These are phyloP conservation scores for Dipodomys ordii DNA, from an alignment of 2,113 vertebrate genomes.

Conservation along the genomic window DNA sequence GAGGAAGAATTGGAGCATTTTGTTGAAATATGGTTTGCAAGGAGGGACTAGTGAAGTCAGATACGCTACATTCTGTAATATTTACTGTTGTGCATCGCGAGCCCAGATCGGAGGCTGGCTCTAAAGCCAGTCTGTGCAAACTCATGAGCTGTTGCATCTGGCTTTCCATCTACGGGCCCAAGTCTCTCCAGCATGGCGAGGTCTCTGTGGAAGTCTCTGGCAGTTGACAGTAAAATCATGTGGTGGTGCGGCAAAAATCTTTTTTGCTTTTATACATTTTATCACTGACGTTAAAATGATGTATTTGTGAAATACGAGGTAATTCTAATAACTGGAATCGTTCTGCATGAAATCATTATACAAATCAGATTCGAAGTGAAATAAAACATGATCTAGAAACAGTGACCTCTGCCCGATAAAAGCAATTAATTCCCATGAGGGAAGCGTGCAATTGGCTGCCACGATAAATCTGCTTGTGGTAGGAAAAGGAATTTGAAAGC, in stretches of 20 bases:
- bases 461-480: constrained; percentile 28
- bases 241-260: neutral
- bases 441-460: neutral
- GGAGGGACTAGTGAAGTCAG: neutral
- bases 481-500: neutral
- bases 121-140: neutral
- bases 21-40: neutral
- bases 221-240: neutral
- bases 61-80: neutral
- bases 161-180: neutral
- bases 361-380: constrained; percentile 9
- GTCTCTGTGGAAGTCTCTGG: neutral
- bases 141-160: neutral
- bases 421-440: neutral
- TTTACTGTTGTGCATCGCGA: neutral
- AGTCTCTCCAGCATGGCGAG: too few relatives aligned
- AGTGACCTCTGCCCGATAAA: constrained; percentile 10
- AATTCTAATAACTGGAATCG: constrained; percentile 1
- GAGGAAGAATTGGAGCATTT: neutral
- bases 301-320: neutral
- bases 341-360: constrained; percentile 17
- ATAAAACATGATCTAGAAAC: constrained; percentile 4
- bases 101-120: too few relatives aligned
- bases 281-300: constrained; percentile 42
- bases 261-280: neutral